Evolutionary conservation across 2,797 vertebrate genomes (phyloP).

Genomic region (Stomatorhinus walkeri): DNA sequence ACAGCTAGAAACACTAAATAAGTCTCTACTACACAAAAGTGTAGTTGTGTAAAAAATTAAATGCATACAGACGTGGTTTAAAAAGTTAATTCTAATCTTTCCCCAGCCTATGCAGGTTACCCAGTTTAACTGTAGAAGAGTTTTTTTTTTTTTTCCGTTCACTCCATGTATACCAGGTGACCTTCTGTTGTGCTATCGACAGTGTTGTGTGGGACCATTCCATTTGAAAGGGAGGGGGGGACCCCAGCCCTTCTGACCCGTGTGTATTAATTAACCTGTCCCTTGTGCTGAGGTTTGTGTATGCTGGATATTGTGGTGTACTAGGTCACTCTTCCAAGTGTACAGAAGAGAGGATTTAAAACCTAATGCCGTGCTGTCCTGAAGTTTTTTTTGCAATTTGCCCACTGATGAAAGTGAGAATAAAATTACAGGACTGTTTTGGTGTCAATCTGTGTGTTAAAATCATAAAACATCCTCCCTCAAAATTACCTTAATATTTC

Average conservation of each 20-base stretch:
- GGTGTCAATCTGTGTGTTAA: conserved; percentile 27
- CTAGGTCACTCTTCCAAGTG: conserved; percentile 87
- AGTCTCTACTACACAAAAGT: conserved; percentile 77
- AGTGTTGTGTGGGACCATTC: conserved; percentile 75
- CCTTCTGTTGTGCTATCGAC: conserved; percentile 85
- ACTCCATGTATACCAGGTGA: conserved; percentile 80
- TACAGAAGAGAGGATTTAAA: conserved; percentile 85
- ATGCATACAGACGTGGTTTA: conserved; percentile 65
- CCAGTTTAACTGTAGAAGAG: conserved; percentile 68
- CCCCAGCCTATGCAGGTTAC: conserved; percentile 71
- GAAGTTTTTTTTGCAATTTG: conserved; percentile 69
- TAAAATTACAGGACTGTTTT: conserved; percentile 70
- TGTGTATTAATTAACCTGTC: conserved; percentile 78
- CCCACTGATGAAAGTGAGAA: conserved; percentile 65
- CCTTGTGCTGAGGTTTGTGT: conserved; percentile 81
- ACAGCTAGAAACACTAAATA: conserved; percentile 81
- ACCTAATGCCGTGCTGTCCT: conserved; percentile 73
- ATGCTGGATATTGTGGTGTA: conserved; percentile 98
- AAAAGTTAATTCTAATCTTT: conserved; percentile 61
- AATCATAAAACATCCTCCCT: conserved; percentile 53
- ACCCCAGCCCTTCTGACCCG: conserved; percentile 59
- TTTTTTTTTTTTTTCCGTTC: conserved; percentile 55
- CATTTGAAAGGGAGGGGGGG: conserved; percentile 39
- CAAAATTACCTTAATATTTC: conserved; percentile 56
- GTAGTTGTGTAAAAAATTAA: conserved; percentile 74